Evolutionary conservation across 2,113 vertebrate species (phyloP).

Genomic region (Acanthochromis polyacanthus): DNA sequence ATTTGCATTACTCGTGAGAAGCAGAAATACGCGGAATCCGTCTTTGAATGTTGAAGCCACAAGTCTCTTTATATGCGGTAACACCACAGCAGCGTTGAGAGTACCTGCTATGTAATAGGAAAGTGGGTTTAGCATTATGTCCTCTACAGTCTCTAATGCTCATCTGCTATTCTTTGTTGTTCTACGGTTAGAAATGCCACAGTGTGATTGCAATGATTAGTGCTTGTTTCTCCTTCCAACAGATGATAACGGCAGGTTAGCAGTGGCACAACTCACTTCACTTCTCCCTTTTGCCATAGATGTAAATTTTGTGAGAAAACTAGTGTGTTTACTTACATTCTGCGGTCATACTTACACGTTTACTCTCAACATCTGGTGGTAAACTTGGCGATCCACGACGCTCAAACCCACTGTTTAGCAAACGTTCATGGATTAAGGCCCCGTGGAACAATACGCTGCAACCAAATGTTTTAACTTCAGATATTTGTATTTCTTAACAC

Average conservation of each 20-base stretch:
- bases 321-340: too few relatives aligned
- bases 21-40: too few relatives aligned
- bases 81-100: too few relatives aligned
- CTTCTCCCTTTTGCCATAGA: constrained; percentile 9
- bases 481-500: not conserved
- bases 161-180: constrained; percentile 9
- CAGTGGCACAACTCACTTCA: constrained; percentile 30
- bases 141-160: not conserved
- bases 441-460: not conserved
- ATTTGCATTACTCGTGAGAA: too few relatives aligned
- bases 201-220: not conserved
- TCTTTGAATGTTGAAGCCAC: too few relatives aligned
- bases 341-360: too few relatives aligned
- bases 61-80: too few relatives aligned
- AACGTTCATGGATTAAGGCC: not conserved
- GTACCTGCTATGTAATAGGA: too few relatives aligned
- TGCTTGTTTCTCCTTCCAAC: constrained; percentile 22
- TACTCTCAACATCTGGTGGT: too few relatives aligned
- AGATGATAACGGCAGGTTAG: constrained; percentile 27
- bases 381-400: not conserved
- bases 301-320: not conserved
- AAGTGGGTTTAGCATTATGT: too few relatives aligned
- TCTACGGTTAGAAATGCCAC: constrained; percentile 7
- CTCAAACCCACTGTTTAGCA: constrained; percentile 4
- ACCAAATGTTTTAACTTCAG: not conserved